Percentiles rank a stretch among this genome's conserved stretches.
phyloP scores from a whole-genome alignment of 1,140 invertebrate species.

The Phymorhynchus buccinoides region DNA sequence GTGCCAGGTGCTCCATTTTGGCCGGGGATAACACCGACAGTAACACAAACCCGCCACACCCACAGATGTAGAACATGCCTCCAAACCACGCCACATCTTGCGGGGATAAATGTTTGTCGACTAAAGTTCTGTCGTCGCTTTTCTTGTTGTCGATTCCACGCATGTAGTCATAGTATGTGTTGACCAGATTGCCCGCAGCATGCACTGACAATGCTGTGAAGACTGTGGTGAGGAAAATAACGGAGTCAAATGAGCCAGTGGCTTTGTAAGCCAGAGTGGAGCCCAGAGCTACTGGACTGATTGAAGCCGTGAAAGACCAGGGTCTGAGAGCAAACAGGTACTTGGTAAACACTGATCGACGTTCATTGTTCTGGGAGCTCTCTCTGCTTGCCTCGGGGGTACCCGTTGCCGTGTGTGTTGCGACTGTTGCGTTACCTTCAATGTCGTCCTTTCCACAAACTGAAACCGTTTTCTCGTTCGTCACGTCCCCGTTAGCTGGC shows the following conservation, averaged over 20 bases:
- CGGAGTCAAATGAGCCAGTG: constrained; percentile 81
- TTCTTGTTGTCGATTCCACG: constrained; percentile 91
- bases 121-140: constrained; percentile 90
- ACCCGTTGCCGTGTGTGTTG: neutral
- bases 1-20: constrained; percentile 92
- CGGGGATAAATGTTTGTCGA: constrained; percentile 89
- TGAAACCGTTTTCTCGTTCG: neutral
- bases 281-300: constrained; percentile 90
- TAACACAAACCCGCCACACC: constrained; percentile 90
- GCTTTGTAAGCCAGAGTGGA: constrained; percentile 88
- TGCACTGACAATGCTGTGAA: constrained; percentile 92
- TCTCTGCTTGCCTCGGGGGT: neutral
- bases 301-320: constrained; percentile 92
- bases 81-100: constrained; percentile 91
- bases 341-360: constrained; percentile 8
- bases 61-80: constrained; percentile 87
- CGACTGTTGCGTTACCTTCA: neutral
- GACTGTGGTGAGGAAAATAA: constrained; percentile 85
- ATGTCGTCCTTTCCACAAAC: neutral
- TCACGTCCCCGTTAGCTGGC: neutral
- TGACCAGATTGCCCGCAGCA: constrained; percentile 96
- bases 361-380: neutral
- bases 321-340: constrained; percentile 82
- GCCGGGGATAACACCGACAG: constrained; percentile 87
- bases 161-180: constrained; percentile 95